These are phyloP conservation scores for Catharus fuscescens DNA, from an alignment of 2,113 vertebrate species.

Conservation along the genomic window DNA sequence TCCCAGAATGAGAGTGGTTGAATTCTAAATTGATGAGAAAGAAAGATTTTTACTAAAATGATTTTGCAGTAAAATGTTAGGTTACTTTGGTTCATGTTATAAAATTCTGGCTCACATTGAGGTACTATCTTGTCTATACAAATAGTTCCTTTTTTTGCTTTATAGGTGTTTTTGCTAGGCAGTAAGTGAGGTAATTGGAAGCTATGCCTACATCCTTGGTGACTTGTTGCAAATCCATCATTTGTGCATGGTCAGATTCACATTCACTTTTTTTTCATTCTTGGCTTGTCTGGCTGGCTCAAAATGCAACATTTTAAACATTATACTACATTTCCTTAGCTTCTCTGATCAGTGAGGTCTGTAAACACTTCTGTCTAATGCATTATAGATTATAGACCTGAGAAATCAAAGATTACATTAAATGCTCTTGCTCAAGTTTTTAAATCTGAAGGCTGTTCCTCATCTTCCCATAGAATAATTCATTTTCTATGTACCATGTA, in stretches of 20 bases:
- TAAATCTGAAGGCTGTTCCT: not conserved
- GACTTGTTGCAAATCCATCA: not conserved
- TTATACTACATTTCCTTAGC: not conserved
- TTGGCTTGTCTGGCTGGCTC: not conserved
- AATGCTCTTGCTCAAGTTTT: not conserved
- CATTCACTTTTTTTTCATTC: not conserved
- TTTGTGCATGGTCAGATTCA: not conserved
- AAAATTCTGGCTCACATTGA: not conserved
- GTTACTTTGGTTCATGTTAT: not conserved
- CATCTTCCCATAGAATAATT: not conserved
- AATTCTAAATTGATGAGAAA: not conserved
- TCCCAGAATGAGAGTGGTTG: not conserved
- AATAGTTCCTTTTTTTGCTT: not conserved
- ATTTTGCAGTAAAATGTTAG: not conserved
- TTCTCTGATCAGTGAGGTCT: not conserved
- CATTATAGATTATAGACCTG: not conserved
- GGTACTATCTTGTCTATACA: not conserved
- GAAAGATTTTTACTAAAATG: not conserved
- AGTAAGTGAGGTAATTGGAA: not conserved
- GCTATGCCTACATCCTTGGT: accelerated
- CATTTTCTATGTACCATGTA: not conserved
- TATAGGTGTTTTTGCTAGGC: not conserved
- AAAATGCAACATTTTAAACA: not conserved
- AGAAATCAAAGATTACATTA: not conserved
- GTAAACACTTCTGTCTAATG: not conserved